These are phyloP conservation scores for Conus canariensis DNA, from an alignment of 2,888 invertebrate species.

Conservation along the genomic window DNA sequence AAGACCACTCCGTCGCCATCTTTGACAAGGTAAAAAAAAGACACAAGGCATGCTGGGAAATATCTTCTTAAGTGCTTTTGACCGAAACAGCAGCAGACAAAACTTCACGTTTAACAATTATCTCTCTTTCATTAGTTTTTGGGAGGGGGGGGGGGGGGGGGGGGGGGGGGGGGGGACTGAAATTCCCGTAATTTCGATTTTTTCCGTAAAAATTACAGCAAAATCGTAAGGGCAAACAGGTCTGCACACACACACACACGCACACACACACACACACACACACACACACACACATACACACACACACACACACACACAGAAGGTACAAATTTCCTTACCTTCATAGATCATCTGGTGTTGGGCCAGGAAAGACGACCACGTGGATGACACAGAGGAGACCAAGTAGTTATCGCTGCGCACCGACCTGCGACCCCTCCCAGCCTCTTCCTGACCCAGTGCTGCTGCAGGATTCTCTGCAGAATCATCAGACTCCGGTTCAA, in stretches of 20 bases:
- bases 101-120: too few species aligned
- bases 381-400: neutral
- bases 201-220: too few species aligned
- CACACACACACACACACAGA: slow-evolving; percentile 11
- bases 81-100: too few species aligned
- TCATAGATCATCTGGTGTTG: neutral
- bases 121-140: too few species aligned
- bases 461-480: neutral
- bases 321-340: neutral
- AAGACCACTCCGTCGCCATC: too few species aligned
- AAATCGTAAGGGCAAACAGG: too few species aligned
- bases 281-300: neutral
- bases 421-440: neutral
- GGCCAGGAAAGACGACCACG: neutral
- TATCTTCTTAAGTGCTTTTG: too few species aligned
- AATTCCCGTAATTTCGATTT: too few species aligned
- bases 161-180: too few species aligned
- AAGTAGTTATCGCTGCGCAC: neutral
- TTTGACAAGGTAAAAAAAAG: too few species aligned
- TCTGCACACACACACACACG: slow-evolving; percentile 10
- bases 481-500: neutral
- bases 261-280: slow-evolving; percentile 8
- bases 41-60: too few species aligned
- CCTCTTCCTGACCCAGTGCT: neutral
- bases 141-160: too few species aligned